Conservation (phyloP, 53 echinoderm and acorn worm species). For the Temnopleurus reevesii region DNA sequence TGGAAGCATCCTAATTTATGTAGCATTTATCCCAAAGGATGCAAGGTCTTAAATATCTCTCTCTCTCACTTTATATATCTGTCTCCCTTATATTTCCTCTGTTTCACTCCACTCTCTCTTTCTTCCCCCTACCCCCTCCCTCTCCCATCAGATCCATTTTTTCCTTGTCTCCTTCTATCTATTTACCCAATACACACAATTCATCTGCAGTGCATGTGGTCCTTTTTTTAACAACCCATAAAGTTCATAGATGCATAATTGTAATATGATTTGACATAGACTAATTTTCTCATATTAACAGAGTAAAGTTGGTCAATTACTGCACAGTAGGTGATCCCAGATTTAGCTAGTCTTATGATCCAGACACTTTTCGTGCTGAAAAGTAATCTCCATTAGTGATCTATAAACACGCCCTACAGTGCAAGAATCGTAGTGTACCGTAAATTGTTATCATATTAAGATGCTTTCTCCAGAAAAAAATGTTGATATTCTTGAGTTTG, state of each 20-base stretch:
- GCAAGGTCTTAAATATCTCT: not conserved
- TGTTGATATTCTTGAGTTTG: no score
- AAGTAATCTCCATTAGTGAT: not conserved
- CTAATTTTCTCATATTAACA: constrained; percentile 23
- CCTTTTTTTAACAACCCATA: no score
- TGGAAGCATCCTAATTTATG: not conserved
- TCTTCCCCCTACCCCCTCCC: not conserved
- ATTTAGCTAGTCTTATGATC: not conserved
- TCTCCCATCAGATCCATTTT: not conserved
- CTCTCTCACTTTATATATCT: no score
- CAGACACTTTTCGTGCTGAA: not conserved
- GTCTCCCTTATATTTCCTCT: not conserved
- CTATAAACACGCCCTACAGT: no score
- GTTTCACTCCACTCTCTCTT: not conserved
- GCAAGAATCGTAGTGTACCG: no score
- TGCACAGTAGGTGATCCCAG: not conserved
- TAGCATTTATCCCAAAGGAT: not conserved
- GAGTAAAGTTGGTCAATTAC: constrained; percentile 32
- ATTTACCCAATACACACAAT: not conserved
- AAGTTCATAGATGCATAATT: not conserved
- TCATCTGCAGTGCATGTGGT: not conserved
- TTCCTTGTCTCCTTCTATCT: not conserved
- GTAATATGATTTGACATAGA: constrained; percentile 12
- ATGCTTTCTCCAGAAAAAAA: no score
- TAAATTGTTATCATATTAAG: no score